These are phyloP conservation scores for Corvus hawaiiensis DNA, from an alignment of 2,113 vertebrate species.

Conservation along the genomic window DNA sequence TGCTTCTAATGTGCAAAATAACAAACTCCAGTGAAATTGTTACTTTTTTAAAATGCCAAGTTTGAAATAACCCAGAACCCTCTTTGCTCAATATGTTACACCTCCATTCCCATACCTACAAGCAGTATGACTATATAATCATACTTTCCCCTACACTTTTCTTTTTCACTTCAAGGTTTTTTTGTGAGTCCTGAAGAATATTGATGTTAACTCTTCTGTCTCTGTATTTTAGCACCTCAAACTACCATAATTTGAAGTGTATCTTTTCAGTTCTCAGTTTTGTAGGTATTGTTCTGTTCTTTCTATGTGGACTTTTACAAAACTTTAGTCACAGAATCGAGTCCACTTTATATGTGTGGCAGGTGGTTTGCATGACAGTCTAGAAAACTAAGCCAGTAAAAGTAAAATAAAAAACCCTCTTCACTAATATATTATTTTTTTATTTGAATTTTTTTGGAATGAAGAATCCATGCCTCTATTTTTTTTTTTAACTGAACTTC, in stretches of 20 bases:
- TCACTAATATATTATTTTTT: not conserved
- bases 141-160: not conserved
- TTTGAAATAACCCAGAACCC: not conserved
- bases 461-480: not conserved
- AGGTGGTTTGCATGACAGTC: not conserved
- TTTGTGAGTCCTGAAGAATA: not conserved
- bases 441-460: not conserved
- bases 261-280: not conserved
- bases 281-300: not conserved
- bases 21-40: not conserved
- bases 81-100: not conserved
- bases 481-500: not conserved
- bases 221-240: not conserved
- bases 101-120: not conserved
- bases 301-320: not conserved
- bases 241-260: not conserved
- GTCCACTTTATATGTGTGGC: not conserved
- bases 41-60: not conserved
- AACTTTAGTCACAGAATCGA: not conserved
- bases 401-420: not conserved
- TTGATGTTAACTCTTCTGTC: not conserved
- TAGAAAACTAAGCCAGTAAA: not conserved
- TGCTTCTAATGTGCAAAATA: not conserved
- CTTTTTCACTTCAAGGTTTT: fast-evolving
- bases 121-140: not conserved